These are phyloP conservation scores for Heteromurus nitidus DNA, from an alignment of 2,888 invertebrate species.

Conservation along the genomic window DNA sequence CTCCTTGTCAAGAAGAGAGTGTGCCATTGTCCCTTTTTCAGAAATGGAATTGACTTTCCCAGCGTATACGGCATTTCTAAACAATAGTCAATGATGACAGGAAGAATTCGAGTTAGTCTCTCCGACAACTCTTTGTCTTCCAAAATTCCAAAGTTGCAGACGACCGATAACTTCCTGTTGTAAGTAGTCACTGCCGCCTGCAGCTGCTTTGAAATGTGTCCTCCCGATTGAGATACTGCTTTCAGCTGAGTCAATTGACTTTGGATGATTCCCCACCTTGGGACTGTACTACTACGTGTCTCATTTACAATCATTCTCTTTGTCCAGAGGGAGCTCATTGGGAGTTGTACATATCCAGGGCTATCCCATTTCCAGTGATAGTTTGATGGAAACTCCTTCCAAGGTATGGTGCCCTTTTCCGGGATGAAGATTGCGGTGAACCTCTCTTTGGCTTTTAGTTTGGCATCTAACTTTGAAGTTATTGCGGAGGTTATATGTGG, in stretches of 20 bases:
- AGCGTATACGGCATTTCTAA: conserved; percentile 15
- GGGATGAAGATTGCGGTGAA: too few species aligned
- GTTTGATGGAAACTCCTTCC: not conserved
- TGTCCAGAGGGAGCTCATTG: not conserved
- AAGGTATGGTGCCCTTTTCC: too few species aligned
- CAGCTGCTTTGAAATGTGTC: not conserved
- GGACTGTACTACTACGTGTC: not conserved
- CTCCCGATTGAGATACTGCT: not conserved
- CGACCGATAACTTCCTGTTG: not conserved
- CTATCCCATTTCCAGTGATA: not conserved
- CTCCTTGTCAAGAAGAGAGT: conserved; percentile 25
- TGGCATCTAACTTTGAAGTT: too few species aligned
- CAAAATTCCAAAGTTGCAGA: conserved; percentile 11
- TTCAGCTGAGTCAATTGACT: not conserved
- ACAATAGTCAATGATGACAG: conserved; percentile 1
- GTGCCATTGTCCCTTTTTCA: not conserved
- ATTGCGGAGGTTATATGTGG: too few species aligned
- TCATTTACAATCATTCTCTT: not conserved
- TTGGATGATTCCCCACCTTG: not conserved
- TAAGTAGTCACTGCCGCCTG: not conserved
- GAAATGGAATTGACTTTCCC: conserved; percentile 72
- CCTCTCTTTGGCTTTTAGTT: too few species aligned
- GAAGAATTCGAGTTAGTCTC: not conserved
- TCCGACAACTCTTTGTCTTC: not conserved
- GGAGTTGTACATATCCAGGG: not conserved